These are phyloP conservation scores for Chydorus sphaericus DNA, from an alignment of 2,888 invertebrate genomes.

Conservation along the genomic window DNA sequence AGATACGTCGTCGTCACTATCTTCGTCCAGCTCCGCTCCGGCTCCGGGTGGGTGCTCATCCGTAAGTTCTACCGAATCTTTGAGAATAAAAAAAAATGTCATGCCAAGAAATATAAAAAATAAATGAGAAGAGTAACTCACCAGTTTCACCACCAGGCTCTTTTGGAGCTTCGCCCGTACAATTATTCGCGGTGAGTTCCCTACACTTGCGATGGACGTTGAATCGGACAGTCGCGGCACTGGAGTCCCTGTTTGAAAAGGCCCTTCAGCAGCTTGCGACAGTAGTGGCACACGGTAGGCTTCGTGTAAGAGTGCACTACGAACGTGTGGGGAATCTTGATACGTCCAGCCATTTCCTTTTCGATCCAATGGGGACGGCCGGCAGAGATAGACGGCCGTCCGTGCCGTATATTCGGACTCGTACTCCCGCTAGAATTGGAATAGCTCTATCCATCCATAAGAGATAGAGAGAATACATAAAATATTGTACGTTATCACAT, in stretches of 20 bases:
- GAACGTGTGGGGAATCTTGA: conserved; percentile 76
- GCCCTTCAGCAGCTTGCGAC: conserved; percentile 87
- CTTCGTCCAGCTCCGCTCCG: conserved; percentile 42
- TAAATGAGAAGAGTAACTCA: background rate
- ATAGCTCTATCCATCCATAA: background rate
- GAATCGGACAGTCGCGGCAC: conserved; percentile 92
- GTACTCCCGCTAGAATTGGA: conserved; percentile 9
- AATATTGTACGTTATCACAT: too few relatives aligned
- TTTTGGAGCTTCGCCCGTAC: conserved; percentile 58
- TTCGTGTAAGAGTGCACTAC: conserved; percentile 91
- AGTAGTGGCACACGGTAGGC: conserved; percentile 90
- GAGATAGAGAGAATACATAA: background rate
- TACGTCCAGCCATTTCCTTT: conserved; percentile 44
- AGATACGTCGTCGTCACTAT: conserved; percentile 37
- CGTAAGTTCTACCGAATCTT: background rate
- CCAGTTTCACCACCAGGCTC: conserved; percentile 33
- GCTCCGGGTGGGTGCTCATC: conserved; percentile 27
- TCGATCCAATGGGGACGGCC: conserved; percentile 55
- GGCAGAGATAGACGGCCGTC: conserved; percentile 28
- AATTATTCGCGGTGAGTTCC: conserved; percentile 77
- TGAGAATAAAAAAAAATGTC: conserved; percentile 14
- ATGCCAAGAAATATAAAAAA: conserved; percentile 18
- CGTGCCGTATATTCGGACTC: conserved; percentile 9
- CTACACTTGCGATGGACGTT: conserved; percentile 91
- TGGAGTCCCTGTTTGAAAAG: conserved; percentile 93